These are phyloP conservation scores for Falco naumanni DNA, from an alignment of 2,797 vertebrate species.

Conservation along the genomic window DNA sequence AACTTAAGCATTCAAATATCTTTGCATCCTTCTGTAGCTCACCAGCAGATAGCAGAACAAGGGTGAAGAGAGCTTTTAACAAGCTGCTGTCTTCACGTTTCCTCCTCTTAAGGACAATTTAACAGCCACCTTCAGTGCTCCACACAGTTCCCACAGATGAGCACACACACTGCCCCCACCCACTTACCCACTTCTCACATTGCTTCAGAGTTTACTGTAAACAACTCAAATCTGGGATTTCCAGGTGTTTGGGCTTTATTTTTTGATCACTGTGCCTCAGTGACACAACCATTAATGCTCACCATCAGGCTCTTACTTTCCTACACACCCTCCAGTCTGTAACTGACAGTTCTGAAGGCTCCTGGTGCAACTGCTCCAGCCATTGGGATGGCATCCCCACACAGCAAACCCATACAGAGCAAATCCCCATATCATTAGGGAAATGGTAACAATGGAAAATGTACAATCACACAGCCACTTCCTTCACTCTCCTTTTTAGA, in stretches of 20 bases:
- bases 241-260: not conserved
- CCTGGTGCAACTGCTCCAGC: not conserved
- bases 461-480: not conserved
- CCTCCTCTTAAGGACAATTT: not conserved
- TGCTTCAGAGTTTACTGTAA: not conserved
- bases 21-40: not conserved
- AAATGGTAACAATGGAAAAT: not conserved
- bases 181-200: not conserved
- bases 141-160: too few species aligned
- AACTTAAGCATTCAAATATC: not conserved
- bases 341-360: not conserved
- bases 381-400: not conserved
- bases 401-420: accelerated
- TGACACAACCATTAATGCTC: not conserved
- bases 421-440: not conserved
- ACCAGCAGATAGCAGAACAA: not conserved
- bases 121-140: not conserved
- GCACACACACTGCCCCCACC: not conserved
- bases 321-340: not conserved
- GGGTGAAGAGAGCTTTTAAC: not conserved
- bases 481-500: not conserved
- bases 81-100: not conserved
- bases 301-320: not conserved
- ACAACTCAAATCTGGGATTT: not conserved
- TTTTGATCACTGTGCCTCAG: not conserved